Conservation (phyloP, 2,797 vertebrate genomes). For the Pyrocephalus nanus region DNA sequence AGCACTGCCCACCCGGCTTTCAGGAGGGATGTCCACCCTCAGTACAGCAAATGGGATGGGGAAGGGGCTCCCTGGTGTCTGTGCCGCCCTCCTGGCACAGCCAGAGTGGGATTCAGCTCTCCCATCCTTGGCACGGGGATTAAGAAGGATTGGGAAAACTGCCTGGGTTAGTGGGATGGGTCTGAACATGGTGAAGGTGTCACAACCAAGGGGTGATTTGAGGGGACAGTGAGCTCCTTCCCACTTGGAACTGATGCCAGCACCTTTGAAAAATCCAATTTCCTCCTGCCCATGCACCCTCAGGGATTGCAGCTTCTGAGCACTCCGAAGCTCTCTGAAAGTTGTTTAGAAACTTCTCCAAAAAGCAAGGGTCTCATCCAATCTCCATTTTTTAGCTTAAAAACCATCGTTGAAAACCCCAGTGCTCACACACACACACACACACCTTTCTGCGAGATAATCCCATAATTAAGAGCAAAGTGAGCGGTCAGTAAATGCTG, state of each 20-base stretch:
- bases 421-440: no score
- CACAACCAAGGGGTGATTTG: accelerated
- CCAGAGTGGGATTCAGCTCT: background rate
- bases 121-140: background rate
- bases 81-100: background rate
- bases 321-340: background rate
- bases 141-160: background rate
- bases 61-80: background rate
- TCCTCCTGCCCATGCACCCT: accelerated
- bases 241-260: background rate
- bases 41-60: accelerated
- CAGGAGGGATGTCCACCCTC: background rate
- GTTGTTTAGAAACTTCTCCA: background rate
- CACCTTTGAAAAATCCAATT: background rate
- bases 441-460: background rate
- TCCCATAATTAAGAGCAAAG: background rate
- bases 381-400: background rate
- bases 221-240: background rate
- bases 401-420: accelerated
- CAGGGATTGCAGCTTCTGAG: accelerated
- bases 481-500: accelerated
- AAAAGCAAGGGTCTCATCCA: accelerated
- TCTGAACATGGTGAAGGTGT: background rate
- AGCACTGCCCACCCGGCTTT: accelerated
- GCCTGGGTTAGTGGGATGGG: accelerated